Percentiles rank a stretch among this genome's conserved stretches.
Conservation (phyloP, 2,888 invertebrate species). For the Flexamia atlantica region DNA sequence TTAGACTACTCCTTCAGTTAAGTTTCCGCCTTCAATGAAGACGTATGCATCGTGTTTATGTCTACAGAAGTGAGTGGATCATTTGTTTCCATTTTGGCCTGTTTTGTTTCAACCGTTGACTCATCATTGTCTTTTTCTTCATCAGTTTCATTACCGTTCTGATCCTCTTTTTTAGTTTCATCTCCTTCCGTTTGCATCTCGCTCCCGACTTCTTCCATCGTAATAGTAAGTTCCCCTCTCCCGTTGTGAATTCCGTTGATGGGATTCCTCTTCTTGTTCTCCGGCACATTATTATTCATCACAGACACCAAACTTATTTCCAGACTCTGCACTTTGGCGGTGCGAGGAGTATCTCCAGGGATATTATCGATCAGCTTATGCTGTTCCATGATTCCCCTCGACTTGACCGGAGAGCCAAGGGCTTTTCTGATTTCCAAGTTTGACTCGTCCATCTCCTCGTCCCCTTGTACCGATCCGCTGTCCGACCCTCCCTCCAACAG, state of each 20-base stretch:
- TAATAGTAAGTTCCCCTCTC: conserved; percentile 2
- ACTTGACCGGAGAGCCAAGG: conserved; percentile 39
- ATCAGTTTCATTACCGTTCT: neutral
- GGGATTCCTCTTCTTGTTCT: neutral
- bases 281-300: conserved; percentile 19
- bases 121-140: neutral
- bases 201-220: neutral
- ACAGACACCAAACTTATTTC: conserved; percentile 43
- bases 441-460: conserved; percentile 23
- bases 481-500: neutral
- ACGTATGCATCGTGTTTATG: conserved; percentile 46
- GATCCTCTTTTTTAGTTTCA: neutral
- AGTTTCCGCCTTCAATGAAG: conserved; percentile 22
- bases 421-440: conserved; percentile 49
- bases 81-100: neutral
- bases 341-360: neutral
- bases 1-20: neutral
- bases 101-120: neutral
- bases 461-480: conserved; percentile 22
- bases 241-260: neutral
- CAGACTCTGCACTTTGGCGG: conserved; percentile 14
- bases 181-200: neutral
- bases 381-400: neutral
- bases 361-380: neutral
- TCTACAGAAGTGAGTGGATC: conserved; percentile 44